Evolutionary conservation across 1,140 invertebrate species (phyloP).

Genomic region (Sitobion miscanthi): DNA sequence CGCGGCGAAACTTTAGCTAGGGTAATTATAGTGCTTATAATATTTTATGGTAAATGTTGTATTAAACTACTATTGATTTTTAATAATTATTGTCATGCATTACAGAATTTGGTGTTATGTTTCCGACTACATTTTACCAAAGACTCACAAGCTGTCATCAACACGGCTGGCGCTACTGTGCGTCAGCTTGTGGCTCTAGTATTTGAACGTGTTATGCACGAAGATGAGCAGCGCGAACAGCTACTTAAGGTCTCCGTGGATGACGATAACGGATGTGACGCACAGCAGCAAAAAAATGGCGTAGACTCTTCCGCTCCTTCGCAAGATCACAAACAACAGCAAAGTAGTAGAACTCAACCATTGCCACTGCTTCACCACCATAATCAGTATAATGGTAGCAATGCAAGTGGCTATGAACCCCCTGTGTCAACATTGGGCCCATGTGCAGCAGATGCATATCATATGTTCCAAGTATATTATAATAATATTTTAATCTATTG

Average conservation of each 20-base stretch:
- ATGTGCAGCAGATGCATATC: constrained; percentile 92
- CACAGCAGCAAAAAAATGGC: neutral
- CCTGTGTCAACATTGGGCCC: constrained; percentile 69
- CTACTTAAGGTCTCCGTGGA: neutral
- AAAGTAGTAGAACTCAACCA: constrained; percentile 15
- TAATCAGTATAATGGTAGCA: neutral
- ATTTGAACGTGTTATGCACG: constrained; percentile 89
- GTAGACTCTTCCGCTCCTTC: neutral
- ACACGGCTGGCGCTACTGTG: constrained; percentile 96
- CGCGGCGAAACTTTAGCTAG: constrained; percentile 91
- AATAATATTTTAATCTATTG: no score
- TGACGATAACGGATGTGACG: constrained; percentile 56
- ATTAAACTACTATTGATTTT: neutral
- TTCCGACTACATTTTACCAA: constrained; percentile 94
- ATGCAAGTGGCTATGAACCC: neutral
- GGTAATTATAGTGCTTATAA: constrained; percentile 64
- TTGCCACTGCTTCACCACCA: neutral
- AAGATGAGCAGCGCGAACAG: constrained; percentile 68
- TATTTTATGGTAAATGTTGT: neutral
- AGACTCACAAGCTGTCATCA: constrained; percentile 86
- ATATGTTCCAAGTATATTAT: constrained; percentile 84
- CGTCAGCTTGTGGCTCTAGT: constrained; percentile 95
- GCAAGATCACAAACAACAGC: neutral
- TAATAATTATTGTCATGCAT: constrained; percentile 60
- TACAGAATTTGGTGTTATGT: constrained; percentile 90